These are phyloP conservation scores for Ormia ochracea DNA, from an alignment of 2,888 invertebrate genomes.

Conservation along the genomic window DNA sequence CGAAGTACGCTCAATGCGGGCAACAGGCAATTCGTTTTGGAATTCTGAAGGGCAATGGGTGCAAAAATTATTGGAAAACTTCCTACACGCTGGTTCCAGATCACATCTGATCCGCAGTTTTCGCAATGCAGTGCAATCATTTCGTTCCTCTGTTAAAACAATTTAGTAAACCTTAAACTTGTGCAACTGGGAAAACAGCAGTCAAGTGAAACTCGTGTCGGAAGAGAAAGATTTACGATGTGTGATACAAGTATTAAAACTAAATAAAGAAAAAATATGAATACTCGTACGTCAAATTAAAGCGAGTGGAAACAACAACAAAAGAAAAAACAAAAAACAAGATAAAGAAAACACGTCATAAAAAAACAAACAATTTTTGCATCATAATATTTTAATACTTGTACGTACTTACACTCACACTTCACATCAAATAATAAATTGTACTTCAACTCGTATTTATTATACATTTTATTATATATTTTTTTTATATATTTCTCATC, in stretches of 20 bases:
- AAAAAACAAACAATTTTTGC: constrained; percentile 31
- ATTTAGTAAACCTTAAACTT: too few species aligned
- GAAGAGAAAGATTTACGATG: constrained; percentile 44
- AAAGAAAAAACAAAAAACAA: background rate
- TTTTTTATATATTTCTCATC: background rate
- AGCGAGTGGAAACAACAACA: background rate
- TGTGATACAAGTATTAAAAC: constrained; percentile 33
- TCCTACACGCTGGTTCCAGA: too few species aligned
- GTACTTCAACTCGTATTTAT: background rate
- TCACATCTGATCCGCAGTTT: too few species aligned
- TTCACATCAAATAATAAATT: background rate
- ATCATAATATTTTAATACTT: constrained; percentile 13
- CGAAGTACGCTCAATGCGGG: too few species aligned
- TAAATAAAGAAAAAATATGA: constrained; percentile 44
- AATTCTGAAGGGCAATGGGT: too few species aligned
- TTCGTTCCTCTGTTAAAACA: too few species aligned
- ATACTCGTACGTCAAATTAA: constrained; percentile 10
- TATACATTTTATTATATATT: background rate
- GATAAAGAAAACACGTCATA: constrained; percentile 33
- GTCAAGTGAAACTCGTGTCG: too few species aligned
- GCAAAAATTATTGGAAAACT: too few species aligned
- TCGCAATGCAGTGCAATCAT: too few species aligned
- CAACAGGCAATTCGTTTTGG: too few species aligned
- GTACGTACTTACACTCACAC: background rate
- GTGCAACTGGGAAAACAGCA: too few species aligned